These are phyloP conservation scores for Heliconius erato DNA, from an alignment of 2,888 invertebrate genomes.

Conservation along the genomic window DNA sequence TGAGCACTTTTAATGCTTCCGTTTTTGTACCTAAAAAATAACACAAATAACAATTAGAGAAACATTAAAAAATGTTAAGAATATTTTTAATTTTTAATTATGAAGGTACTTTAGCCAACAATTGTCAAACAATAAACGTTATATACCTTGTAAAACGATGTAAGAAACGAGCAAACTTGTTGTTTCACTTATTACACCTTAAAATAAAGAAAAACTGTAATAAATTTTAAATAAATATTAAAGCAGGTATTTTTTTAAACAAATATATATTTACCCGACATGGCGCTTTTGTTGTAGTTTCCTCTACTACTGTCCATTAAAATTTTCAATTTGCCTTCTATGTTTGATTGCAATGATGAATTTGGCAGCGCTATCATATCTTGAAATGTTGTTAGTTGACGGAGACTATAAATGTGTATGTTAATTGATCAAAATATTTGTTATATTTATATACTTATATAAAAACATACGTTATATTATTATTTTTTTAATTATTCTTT, in stretches of 20 bases:
- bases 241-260: not conserved
- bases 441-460: not conserved
- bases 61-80: no score
- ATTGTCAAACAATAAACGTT: not conserved
- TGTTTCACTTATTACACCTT: conserved; percentile 68
- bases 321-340: conserved; percentile 59
- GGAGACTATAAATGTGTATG: conserved; percentile 60
- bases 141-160: conserved; percentile 68
- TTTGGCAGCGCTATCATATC: conserved; percentile 66
- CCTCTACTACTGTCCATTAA: conserved; percentile 65
- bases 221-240: conserved; percentile 2
- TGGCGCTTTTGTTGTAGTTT: conserved; percentile 55
- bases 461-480: not conserved
- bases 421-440: no score
- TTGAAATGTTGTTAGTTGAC: conserved; percentile 64
- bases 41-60: not conserved
- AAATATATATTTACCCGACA: conserved; percentile 57
- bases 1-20: conserved; percentile 65
- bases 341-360: conserved; percentile 56
- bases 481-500: not conserved
- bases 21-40: conserved; percentile 66
- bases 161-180: conserved; percentile 67
- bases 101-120: not conserved
- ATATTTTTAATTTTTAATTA: not conserved
- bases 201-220: conserved; percentile 48